Evolutionary conservation across 1,140 invertebrate genomes (phyloP), one percentile per base, ranked within the genome.

Genomic region (Drosophila biarmipes): DNA sequence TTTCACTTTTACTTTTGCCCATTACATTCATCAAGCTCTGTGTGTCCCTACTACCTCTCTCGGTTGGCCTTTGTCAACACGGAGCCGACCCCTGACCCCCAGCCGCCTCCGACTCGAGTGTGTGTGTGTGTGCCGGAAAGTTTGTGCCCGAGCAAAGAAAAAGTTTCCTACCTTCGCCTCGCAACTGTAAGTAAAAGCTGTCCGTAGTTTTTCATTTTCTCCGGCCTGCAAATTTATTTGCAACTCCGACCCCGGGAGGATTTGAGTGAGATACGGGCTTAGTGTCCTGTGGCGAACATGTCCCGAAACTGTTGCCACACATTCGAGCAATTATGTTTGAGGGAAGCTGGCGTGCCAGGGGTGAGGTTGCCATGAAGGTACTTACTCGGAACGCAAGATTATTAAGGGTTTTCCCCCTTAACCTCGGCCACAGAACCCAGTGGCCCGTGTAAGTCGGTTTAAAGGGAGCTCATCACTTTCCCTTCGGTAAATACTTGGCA

Each of bases 141-240:
- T 75, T 75, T 38, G 37, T 19, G 34, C 49, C 15, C 6, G 68
- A 24, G 24, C 34, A 27, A 48, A 31, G 57, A 66, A 68, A 80
- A 86, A 86, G 51, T 85, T 86, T 74, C 57, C 42, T 51, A 78
- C 74, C 81, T 78, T 68, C 40, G 17, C 37, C 38, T 71, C 17
- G 54, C 34, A 80, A 85, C 66, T 85, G 82, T 86, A 86, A 86
- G 81, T 87, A 86, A 81, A 87, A 71, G 64, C 74, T 78, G 78
- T 64, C 69, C 73, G 72, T 86, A 86, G 81, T 73, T 80, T 68
- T 61, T 49, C 59, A 19, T 27, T n/a, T 29, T 37, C 56, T 42
- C 10, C 24, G 15, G 10, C 24, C 40, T 24, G 74, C 61, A 69
- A 80, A 80, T 77, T 80, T 80, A 76, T 80, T 61, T 79, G 61